Conservation (phyloP, 2,797 vertebrate species). For the Phylloscopus collybita region DNA sequence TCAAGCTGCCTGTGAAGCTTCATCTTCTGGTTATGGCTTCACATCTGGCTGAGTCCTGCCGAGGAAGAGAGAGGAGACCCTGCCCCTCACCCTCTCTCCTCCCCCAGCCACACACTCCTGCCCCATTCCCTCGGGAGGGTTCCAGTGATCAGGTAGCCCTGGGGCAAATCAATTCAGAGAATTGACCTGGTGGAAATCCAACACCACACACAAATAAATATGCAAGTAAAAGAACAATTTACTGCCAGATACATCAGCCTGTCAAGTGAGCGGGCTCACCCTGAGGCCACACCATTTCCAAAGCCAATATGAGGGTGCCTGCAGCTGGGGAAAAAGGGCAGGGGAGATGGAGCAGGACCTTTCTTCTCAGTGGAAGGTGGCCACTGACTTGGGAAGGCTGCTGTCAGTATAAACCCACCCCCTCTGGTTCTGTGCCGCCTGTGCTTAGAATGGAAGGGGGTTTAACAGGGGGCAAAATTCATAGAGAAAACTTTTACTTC, state of each 20-base stretch:
- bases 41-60: fast-evolving
- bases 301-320: neutral
- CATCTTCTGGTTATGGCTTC: neutral
- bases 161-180: constrained; percentile 5
- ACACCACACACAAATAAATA: neutral
- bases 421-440: neutral
- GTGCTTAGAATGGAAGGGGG: neutral
- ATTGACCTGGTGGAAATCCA: constrained; percentile 30
- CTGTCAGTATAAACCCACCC: neutral
- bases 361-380: neutral
- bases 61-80: neutral
- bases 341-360: neutral
- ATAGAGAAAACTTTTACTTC: neutral
- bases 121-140: neutral
- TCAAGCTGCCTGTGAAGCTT: neutral
- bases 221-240: neutral
- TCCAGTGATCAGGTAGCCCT: neutral
- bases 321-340: neutral
- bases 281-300: neutral
- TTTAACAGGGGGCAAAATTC: neutral
- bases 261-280: neutral
- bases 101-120: fast-evolving
- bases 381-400: neutral
- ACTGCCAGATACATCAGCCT: neutral
- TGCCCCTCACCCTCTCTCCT: neutral